These are phyloP conservation scores for Pyrocoelia pectoralis DNA, from an alignment of 2,888 invertebrate genomes.

Conservation along the genomic window DNA sequence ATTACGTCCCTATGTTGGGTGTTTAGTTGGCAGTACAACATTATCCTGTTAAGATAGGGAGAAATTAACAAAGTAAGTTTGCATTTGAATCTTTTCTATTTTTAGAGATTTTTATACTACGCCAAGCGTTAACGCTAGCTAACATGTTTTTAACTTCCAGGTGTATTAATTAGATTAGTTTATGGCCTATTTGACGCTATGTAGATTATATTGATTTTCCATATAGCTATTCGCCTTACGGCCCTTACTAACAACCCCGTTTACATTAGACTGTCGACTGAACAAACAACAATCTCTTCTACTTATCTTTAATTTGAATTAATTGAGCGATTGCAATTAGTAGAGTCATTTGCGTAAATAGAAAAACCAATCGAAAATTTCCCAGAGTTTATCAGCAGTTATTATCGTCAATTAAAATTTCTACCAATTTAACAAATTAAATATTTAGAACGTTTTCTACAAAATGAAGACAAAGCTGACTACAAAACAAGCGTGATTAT, in stretches of 20 bases:
- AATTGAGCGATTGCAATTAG: conserved; percentile 10
- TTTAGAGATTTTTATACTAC: neutral
- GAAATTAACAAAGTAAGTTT: neutral
- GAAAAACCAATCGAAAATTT: neutral
- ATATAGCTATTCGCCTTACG: conserved; percentile 4
- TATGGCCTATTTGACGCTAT: conserved; percentile 8
- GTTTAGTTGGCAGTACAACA: conserved; percentile 5
- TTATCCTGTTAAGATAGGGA: conserved; percentile 9
- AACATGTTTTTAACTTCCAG: neutral
- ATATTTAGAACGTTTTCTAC: no score
- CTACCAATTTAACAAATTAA: neutral
- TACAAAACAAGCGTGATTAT: no score
- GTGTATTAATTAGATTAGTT: conserved; percentile 6
- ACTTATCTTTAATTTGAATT: conserved; percentile 11
- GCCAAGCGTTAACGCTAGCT: neutral
- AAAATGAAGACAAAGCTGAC: no score
- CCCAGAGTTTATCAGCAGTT: neutral
- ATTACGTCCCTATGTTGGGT: conserved; percentile 5
- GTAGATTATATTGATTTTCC: conserved; percentile 9
- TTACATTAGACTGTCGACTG: conserved; percentile 11
- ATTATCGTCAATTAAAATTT: neutral
- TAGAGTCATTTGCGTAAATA: neutral
- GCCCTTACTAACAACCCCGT: neutral
- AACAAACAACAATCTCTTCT: conserved; percentile 11
- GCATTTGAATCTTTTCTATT: neutral